phyloP scores from a whole-genome alignment of 1,140 invertebrate genomes.

The Babylonia areolata region DNA sequence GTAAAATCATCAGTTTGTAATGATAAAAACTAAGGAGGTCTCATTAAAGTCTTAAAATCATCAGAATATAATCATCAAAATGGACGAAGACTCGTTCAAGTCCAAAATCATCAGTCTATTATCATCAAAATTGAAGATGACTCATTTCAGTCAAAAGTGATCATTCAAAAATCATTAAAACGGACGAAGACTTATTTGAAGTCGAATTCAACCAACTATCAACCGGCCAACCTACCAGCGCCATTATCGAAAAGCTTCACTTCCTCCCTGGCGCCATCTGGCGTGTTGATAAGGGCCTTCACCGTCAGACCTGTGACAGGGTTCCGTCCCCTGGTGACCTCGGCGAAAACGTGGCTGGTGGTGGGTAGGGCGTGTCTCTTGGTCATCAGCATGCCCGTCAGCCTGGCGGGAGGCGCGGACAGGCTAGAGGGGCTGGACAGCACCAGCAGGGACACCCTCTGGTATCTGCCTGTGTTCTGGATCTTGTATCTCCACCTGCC shows the following conservation, averaged over 20 bases:
- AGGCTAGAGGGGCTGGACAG: constrained; percentile 17
- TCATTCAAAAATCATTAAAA: no score
- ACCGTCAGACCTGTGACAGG: constrained; percentile 70
- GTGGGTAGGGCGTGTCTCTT: constrained; percentile 47
- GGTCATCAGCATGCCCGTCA: constrained; percentile 28
- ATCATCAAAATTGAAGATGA: no score
- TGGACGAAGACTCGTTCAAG: no score
- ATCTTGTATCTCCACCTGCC: constrained; percentile 43
- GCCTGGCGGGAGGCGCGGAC: not conserved
- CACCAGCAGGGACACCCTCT: constrained; percentile 40
- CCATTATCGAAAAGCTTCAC: constrained; percentile 80
- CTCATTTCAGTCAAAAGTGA: no score
- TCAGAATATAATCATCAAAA: no score
- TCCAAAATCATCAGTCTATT: no score
- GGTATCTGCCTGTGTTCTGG: not conserved
- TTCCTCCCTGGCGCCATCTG: constrained; percentile 47
- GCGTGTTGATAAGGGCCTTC: constrained; percentile 64
- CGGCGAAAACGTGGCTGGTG: constrained; percentile 65
- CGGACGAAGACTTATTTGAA: no score
- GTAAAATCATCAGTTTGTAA: no score
- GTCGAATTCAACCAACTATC: no score
- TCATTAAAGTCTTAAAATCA: no score
- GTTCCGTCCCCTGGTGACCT: constrained; percentile 61
- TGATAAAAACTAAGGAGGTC: no score
- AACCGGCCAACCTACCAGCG: constrained; percentile 79